Percentiles rank a stretch among this genome's conserved stretches.
Evolutionary conservation across 1,140 invertebrate species (phyloP).

Genomic region (Ditylenchus dipsaci): DNA sequence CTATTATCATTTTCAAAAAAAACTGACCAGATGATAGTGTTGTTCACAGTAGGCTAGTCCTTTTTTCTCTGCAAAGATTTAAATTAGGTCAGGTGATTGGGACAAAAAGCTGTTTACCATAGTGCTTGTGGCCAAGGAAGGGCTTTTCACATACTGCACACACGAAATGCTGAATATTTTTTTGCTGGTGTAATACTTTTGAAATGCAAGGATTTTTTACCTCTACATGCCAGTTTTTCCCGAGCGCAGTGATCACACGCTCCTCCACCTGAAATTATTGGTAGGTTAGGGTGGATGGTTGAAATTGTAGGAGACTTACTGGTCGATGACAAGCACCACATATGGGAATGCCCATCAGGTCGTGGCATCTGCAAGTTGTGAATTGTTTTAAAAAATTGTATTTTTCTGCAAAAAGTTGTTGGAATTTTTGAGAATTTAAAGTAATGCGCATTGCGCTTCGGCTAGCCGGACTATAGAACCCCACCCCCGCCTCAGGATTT

Average conservation of each 20-base stretch:
- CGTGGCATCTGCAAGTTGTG: too few species aligned
- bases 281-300: too few species aligned
- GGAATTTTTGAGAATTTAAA: too few species aligned
- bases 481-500: too few species aligned
- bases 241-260: slow-evolving; percentile 88
- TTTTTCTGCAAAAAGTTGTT: too few species aligned
- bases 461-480: too few species aligned
- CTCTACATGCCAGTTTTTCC: slow-evolving; percentile 99
- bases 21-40: slow-evolving; percentile 74
- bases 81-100: too few species aligned
- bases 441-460: too few species aligned
- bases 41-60: slow-evolving; percentile 97
- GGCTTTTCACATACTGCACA: slow-evolving; percentile 99
- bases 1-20: slow-evolving; percentile 8
- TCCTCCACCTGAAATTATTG: slow-evolving; percentile 71
- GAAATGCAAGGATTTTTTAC: slow-evolving; percentile 49
- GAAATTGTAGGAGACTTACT: slow-evolving; percentile 60
- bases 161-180: slow-evolving; percentile 78
- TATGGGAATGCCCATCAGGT: slow-evolving; percentile 89
- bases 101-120: slow-evolving; percentile 63
- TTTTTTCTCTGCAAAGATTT: slow-evolving; percentile 72
- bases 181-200: slow-evolving; percentile 1
- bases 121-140: slow-evolving; percentile 95
- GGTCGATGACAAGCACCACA: slow-evolving; percentile 93
- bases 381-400: too few species aligned